Conservation (phyloP, 2,113 vertebrate genomes). For the Ondatra zibethicus region DNA sequence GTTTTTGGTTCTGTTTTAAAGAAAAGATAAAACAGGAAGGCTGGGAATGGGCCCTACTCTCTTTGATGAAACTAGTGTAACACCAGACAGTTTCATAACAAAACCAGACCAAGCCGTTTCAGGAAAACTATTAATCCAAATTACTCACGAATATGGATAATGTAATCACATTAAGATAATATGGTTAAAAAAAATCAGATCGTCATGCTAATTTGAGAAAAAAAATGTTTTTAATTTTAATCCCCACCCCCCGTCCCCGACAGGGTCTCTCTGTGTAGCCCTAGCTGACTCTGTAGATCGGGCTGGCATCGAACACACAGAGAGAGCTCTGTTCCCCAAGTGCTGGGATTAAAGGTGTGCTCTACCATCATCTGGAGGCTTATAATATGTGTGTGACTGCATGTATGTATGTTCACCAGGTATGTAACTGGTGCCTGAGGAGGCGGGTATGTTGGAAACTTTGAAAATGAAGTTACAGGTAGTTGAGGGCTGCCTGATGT, state of each 20-base stretch:
- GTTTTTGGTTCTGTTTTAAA: neutral
- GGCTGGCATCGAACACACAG: neutral
- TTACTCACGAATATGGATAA: neutral
- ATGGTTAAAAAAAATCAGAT: neutral
- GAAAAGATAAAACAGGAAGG: neutral
- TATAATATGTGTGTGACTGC: neutral
- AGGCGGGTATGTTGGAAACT: neutral
- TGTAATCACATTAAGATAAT: neutral
- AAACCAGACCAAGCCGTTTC: neutral
- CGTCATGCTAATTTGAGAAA: neutral
- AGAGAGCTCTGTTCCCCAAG: neutral
- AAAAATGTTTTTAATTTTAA: neutral
- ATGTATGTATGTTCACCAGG: too few relatives aligned
- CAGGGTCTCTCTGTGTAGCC: neutral
- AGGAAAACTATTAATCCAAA: constrained; percentile 17
- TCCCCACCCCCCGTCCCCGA: too few relatives aligned
- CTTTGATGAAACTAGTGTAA: neutral
- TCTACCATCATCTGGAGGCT: neutral
- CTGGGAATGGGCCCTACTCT: neutral
- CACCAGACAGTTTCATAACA: neutral
- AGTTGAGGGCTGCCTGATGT: neutral
- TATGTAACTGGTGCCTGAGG: neutral
- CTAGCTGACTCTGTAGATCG: neutral
- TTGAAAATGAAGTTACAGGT: neutral
- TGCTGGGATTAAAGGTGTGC: neutral